Percentiles rank a stretch among this genome's conserved stretches.
Conservation (phyloP, 2,113 vertebrate species). For the Macroglossus sobrinus region DNA sequence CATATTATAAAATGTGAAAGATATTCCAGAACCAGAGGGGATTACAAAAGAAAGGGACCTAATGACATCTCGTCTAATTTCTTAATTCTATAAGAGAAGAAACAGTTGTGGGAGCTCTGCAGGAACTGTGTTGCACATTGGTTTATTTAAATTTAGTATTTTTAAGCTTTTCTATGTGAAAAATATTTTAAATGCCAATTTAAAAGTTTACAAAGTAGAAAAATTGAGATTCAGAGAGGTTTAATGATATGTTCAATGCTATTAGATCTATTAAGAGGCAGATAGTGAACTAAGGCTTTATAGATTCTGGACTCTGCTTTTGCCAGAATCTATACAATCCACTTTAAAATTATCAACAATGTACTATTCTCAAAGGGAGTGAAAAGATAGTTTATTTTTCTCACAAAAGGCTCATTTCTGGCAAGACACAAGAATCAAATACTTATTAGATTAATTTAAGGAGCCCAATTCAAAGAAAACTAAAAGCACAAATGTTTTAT, state of each 20-base stretch:
- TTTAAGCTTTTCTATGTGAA: background rate
- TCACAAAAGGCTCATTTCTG: background rate
- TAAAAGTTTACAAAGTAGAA: background rate
- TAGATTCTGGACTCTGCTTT: background rate
- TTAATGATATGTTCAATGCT: background rate
- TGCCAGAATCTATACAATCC: background rate
- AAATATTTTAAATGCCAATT: background rate
- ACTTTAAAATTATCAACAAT: background rate
- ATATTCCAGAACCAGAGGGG: background rate
- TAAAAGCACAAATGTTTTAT: constrained; percentile 52
- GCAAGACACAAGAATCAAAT: background rate
- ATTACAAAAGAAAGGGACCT: background rate
- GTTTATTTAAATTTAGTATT: background rate
- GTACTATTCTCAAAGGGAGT: background rate
- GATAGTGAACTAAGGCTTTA: background rate
- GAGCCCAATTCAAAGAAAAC: background rate
- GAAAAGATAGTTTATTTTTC: background rate
- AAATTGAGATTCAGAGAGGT: background rate
- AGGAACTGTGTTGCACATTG: background rate
- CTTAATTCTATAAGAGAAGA: background rate
- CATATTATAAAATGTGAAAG: background rate
- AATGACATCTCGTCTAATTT: background rate
- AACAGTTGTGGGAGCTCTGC: background rate
- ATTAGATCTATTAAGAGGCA: background rate
- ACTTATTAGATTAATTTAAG: background rate